These are phyloP conservation scores for Drosophila nr. perissopoda DNA, from an alignment of 2,888 invertebrate species.

Conservation along the genomic window DNA sequence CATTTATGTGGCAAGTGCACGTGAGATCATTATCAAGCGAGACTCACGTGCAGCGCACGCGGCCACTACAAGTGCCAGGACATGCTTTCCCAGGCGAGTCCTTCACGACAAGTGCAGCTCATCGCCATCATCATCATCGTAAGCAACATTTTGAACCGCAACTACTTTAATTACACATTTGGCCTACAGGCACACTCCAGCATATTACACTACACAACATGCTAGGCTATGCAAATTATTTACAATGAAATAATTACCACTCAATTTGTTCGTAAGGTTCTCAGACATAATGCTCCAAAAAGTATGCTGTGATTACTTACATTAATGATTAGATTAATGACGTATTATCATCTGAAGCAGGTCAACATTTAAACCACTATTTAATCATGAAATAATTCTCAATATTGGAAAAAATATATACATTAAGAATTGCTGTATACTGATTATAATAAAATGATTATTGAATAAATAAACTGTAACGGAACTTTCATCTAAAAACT, in stretches of 20 bases:
- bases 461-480: background rate
- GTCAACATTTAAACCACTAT: background rate
- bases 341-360: background rate
- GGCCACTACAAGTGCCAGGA: slow-evolving; percentile 77
- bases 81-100: slow-evolving; percentile 50
- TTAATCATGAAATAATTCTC: background rate
- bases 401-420: background rate
- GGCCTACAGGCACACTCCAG: slow-evolving; percentile 51
- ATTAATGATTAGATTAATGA: no score
- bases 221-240: background rate
- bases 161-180: slow-evolving; percentile 77
- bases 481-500: background rate
- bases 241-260: background rate
- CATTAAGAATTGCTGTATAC: background rate
- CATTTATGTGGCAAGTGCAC: slow-evolving; percentile 52
- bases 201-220: slow-evolving; percentile 40
- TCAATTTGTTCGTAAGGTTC: background rate
- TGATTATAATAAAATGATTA: background rate
- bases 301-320: slow-evolving; percentile 39
- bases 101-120: slow-evolving; percentile 72
- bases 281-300: slow-evolving; percentile 28
- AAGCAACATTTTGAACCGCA: slow-evolving; percentile 57
- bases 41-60: slow-evolving; percentile 81
- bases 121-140: slow-evolving; percentile 51
- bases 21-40: slow-evolving; percentile 59